Conservation (phyloP, 1,140 invertebrate genomes). For the Acyrthosiphon pisum region DNA sequence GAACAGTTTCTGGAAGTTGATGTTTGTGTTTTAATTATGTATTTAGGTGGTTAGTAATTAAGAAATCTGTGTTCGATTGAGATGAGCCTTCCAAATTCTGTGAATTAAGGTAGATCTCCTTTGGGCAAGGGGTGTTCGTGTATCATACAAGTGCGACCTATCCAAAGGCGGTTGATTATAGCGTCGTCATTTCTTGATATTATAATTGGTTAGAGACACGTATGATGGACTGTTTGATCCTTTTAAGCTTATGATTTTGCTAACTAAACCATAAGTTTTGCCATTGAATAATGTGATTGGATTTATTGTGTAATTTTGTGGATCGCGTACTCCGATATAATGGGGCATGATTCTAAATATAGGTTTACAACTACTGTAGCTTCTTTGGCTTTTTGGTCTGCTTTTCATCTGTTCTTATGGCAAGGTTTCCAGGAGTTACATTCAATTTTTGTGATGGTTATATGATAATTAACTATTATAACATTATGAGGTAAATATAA, state of each 20-base stretch:
- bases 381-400: neutral
- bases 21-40: neutral
- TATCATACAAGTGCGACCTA: neutral
- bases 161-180: neutral
- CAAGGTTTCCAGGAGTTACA: neutral
- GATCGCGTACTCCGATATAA: neutral
- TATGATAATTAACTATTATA: too few relatives aligned
- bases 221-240: neutral
- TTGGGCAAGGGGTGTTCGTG: neutral
- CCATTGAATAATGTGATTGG: too few relatives aligned
- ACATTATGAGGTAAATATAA: too few relatives aligned
- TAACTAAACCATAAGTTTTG: too few relatives aligned
- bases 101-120: neutral
- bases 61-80: neutral
- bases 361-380: neutral
- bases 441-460: too few relatives aligned
- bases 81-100: neutral
- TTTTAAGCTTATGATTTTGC: neutral
- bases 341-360: neutral
- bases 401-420: neutral
- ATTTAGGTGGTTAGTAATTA: neutral
- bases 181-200: neutral
- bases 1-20: neutral
- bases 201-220: neutral
- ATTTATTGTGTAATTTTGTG: too few relatives aligned